Base-by-base conservation (phyloP, 2,888 invertebrate species). In the Anarsia innoxiella region DNA sequence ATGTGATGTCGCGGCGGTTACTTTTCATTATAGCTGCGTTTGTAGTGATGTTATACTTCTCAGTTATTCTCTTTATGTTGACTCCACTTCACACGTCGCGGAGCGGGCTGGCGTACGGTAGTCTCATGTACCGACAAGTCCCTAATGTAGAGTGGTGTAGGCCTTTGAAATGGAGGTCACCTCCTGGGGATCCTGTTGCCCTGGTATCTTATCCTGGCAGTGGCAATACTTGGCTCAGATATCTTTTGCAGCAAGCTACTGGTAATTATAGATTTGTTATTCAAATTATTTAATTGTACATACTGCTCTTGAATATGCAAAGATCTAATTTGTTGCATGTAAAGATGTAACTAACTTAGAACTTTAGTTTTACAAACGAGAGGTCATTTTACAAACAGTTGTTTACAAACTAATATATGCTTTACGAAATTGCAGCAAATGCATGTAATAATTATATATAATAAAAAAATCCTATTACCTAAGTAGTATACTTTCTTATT, bases 211-310 rank as follows among this genome's bases (percentile, higher is more conserved):
- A 91, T 66, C 94, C 93, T 3, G 93, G 93, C n/a, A 93, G 93
- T 59, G 93, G 93, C 0, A 94, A 94, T 61, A 93, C 93, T 12
- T 94, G 94, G 94, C 71, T 94, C 10, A 74, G 94, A 39, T 93
- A 93, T 64, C 71, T 94, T 27, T 66, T 93, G 30, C 93, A 93
- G 64, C 93, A 93, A 71, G 89, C 89, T 15, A 93, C 93, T 60
- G 93, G 91, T 91, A 51, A 12, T 15, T 11, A 11, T 10, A 9
- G n/a, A 25, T 2, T 25, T 25, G 3, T 9, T 25, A 25, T 25
- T 25, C 10, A 6, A 9, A 25, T 25, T 25, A 9, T 9, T n/a
- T 25, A 25, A 9, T 25, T 25, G 3, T 6, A 25, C 25, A 25
- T 25, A n/a, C n/a, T 25, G 25, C 5, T 25, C 10, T 25, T 13